Percentiles rank a stretch among this genome's conserved stretches.
Conservation (phyloP, 2,113 vertebrate genomes). For the human region DNA sequence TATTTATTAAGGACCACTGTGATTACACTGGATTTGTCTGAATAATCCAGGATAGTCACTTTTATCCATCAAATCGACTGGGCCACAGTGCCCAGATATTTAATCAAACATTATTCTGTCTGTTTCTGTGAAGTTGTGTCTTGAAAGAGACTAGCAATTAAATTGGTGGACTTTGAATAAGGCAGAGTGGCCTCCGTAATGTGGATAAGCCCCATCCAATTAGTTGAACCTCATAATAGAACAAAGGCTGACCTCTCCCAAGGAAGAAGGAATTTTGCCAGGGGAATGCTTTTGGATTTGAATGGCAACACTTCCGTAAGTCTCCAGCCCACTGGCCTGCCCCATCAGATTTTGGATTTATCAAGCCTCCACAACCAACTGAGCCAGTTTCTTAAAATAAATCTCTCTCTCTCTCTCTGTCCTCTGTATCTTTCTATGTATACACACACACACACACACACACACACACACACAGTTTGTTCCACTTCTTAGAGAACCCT, state of each 20-base stretch:
- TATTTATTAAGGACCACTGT: background rate
- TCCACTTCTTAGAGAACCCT: background rate
- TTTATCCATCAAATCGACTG: background rate
- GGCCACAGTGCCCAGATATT: background rate
- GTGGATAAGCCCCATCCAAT: background rate
- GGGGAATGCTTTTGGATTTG: no score
- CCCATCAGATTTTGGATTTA: background rate
- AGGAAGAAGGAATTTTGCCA: background rate
- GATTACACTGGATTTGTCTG: background rate
- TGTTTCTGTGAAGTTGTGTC: background rate
- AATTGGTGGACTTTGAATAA: background rate
- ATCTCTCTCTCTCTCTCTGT: background rate
- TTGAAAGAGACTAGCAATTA: background rate
- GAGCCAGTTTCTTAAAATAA: background rate
- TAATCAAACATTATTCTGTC: background rate
- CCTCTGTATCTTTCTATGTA: background rate
- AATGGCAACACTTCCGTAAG: no score
- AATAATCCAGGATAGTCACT: background rate
- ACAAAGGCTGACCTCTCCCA: background rate
- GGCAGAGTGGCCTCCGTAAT: background rate
- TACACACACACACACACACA: background rate
- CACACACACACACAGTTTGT: background rate
- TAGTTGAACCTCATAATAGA: background rate
- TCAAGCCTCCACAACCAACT: background rate
- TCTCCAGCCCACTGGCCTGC: background rate